phyloP scores from a whole-genome alignment of 1,140 invertebrate genomes.

The Leucophenga varia region DNA sequence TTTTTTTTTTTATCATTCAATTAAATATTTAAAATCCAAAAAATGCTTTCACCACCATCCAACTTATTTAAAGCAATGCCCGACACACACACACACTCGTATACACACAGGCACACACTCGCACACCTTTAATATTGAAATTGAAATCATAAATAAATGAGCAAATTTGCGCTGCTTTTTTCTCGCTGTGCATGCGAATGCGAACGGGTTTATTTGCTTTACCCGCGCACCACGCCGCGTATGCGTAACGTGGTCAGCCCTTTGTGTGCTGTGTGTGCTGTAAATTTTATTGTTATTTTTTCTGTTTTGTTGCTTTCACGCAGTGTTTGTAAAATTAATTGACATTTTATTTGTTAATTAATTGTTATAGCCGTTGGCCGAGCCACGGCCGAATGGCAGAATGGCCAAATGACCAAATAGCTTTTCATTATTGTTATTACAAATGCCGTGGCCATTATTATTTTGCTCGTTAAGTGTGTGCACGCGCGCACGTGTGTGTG shows the following conservation, averaged over 20 bases:
- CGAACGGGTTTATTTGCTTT: slow-evolving; percentile 4
- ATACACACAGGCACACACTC: slow-evolving; percentile 7
- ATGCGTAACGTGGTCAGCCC: slow-evolving; percentile 16
- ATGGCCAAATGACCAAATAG: slow-evolving; percentile 43
- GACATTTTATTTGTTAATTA: slow-evolving; percentile 55
- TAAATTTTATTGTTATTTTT: slow-evolving; percentile 47
- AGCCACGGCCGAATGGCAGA: slow-evolving; percentile 20
- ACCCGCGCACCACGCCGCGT: slow-evolving; percentile 13
- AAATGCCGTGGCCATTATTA: slow-evolving; percentile 50
- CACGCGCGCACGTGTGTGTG: not conserved
- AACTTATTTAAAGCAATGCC: slow-evolving; percentile 32
- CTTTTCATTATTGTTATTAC: slow-evolving; percentile 54
- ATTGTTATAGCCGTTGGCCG: slow-evolving; percentile 40
- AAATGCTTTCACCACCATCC: slow-evolving; percentile 47
- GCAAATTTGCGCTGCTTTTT: slow-evolving; percentile 31
- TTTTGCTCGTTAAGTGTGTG: slow-evolving; percentile 40
- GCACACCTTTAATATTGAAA: slow-evolving; percentile 49
- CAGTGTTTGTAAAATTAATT: slow-evolving; percentile 53
- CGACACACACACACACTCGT: too few species aligned
- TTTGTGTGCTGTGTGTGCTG: slow-evolving; percentile 17
- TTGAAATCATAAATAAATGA: slow-evolving; percentile 54
- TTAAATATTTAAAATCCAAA: slow-evolving; percentile 54
- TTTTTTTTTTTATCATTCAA: slow-evolving; percentile 45
- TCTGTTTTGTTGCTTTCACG: slow-evolving; percentile 14
- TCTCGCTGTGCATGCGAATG: slow-evolving; percentile 1